These are phyloP conservation scores for Psephotus haematonotus DNA, from an alignment of 2,113 vertebrate species.

Conservation along the genomic window DNA sequence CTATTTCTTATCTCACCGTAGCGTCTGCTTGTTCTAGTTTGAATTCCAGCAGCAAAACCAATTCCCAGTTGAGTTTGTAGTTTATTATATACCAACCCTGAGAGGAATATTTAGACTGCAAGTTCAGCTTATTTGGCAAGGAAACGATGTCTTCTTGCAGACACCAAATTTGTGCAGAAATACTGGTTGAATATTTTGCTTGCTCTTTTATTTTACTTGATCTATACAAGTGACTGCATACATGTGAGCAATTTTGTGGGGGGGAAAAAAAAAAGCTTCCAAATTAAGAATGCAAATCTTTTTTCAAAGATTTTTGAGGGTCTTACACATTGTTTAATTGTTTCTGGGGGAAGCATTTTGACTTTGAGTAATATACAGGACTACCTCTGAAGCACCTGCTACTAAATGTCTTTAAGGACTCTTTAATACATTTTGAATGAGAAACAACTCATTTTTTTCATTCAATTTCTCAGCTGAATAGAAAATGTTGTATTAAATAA, in stretches of 20 bases:
- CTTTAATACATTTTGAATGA: neutral
- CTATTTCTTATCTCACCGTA: conserved; percentile 31
- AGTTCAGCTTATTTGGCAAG: conserved; percentile 45
- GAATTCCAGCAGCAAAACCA: conserved; percentile 57
- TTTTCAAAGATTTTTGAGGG: neutral
- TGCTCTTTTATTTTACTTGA: neutral
- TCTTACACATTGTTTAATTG: neutral
- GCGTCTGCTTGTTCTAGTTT: conserved; percentile 55
- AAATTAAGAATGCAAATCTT: neutral
- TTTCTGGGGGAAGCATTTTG: neutral
- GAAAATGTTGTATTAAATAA: neutral
- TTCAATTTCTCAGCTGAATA: neutral
- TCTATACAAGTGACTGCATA: neutral
- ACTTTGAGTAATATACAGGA: neutral
- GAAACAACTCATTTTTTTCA: neutral
- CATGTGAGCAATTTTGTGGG: neutral
- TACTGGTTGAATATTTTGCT: neutral
- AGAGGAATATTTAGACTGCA: conserved; percentile 1
- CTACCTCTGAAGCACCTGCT: neutral
- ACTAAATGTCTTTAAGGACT: neutral
- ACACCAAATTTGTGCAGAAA: neutral
- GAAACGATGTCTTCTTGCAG: neutral
- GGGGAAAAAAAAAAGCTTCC: neutral
- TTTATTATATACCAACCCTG: conserved; percentile 13
- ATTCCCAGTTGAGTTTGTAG: conserved; percentile 15